These are phyloP conservation scores for Drosophila infuscata DNA, from an alignment of 2,888 invertebrate genomes.

Conservation along the genomic window DNA sequence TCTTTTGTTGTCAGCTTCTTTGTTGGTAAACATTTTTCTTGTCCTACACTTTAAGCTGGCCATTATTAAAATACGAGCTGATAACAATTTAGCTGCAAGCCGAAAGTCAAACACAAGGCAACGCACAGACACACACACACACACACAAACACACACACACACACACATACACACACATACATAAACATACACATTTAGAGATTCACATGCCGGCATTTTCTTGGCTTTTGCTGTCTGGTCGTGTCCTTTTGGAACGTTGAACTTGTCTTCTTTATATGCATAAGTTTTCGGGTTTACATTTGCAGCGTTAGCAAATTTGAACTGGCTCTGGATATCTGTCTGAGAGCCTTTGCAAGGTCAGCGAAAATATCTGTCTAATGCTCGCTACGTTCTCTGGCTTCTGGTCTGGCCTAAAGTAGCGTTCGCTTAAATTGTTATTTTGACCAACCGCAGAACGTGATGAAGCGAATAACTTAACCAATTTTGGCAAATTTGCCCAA, in stretches of 20 bases:
- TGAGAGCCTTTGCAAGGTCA: constrained; percentile 68
- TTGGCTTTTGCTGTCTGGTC: constrained; percentile 64
- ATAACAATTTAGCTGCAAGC: constrained; percentile 79
- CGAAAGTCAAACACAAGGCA: constrained; percentile 70
- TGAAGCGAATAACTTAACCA: constrained; percentile 60
- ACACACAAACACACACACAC: constrained; percentile 21
- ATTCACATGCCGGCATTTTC: constrained; percentile 51
- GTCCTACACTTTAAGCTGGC: constrained; percentile 80
- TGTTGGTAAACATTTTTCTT: constrained; percentile 78
- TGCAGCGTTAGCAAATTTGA: constrained; percentile 59
- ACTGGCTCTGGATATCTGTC: constrained; percentile 52
- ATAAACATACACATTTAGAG: constrained; percentile 25
- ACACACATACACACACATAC: constrained; percentile 25
- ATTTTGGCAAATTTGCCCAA: constrained; percentile 36
- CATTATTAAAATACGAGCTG: constrained; percentile 78
- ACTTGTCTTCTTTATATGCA: constrained; percentile 56
- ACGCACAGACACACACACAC: constrained; percentile 32
- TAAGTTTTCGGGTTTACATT: constrained; percentile 43
- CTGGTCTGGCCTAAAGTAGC: constrained; percentile 6
- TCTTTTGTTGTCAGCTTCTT: constrained; percentile 62
- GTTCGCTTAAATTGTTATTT: constrained; percentile 29
- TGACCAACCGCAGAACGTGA: constrained; percentile 60
- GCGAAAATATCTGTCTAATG: constrained; percentile 23
- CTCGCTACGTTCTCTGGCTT: neutral
- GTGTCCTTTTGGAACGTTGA: constrained; percentile 73